Conservation (phyloP, 2,888 invertebrate genomes). For the Anorthoa munda region DNA sequence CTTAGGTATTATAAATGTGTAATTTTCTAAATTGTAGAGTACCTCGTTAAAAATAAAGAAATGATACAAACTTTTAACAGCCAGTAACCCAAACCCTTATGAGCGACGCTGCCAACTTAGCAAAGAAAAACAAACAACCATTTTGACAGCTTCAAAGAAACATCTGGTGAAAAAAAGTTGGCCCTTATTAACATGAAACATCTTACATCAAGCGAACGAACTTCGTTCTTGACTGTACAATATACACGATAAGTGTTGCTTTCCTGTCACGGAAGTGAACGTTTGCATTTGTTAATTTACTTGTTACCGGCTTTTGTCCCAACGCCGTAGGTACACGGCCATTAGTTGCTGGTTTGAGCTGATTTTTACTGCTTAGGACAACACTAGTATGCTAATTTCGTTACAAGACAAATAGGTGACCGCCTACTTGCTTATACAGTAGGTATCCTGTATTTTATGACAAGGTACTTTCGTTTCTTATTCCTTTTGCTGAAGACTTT, state of each 20-base stretch:
- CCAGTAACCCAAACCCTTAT: constrained; percentile 33
- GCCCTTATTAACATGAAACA: constrained; percentile 51
- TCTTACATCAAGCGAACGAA: constrained; percentile 59
- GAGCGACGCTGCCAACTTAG: constrained; percentile 21
- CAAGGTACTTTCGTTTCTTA: not conserved
- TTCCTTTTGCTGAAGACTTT: not conserved
- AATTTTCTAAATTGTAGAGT: not conserved
- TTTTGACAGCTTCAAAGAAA: constrained; percentile 48
- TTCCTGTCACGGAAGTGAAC: constrained; percentile 85
- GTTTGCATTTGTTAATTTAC: constrained; percentile 83
- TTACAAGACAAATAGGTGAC: constrained; percentile 54
- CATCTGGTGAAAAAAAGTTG: constrained; percentile 45
- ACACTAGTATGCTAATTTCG: constrained; percentile 58
- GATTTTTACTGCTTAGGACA: constrained; percentile 73
- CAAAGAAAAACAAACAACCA: constrained; percentile 43
- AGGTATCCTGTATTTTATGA: constrained; percentile 15
- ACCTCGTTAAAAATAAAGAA: constrained; percentile 21
- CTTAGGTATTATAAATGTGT: not conserved
- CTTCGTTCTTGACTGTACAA: constrained; percentile 71
- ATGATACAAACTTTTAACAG: constrained; percentile 29
- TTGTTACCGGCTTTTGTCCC: constrained; percentile 78
- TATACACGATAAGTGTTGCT: constrained; percentile 83
- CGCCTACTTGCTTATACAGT: constrained; percentile 25
- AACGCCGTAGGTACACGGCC: constrained; percentile 56
- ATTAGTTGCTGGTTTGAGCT: constrained; percentile 70